phyloP scores from a whole-genome alignment of 2,888 invertebrate species.

The Drosophila barbarae region DNA sequence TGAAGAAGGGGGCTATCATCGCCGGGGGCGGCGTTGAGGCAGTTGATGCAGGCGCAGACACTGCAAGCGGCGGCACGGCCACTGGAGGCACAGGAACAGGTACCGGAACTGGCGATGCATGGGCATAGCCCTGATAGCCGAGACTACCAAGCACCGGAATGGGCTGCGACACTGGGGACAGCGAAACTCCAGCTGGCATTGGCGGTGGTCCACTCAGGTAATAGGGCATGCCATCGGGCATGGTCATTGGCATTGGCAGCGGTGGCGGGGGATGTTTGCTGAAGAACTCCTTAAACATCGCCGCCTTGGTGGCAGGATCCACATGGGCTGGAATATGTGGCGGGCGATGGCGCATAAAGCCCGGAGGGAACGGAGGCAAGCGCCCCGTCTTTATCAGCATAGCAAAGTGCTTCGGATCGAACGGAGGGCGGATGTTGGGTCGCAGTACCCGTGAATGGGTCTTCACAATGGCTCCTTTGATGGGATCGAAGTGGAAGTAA shows the following conservation, averaged over 20 bases:
- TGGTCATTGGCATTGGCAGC: conserved; percentile 16
- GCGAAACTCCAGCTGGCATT: conserved; percentile 6
- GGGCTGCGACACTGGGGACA: conserved; percentile 45
- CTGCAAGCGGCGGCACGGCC: conserved; percentile 26
- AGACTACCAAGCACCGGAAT: conserved; percentile 66
- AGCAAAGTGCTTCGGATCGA: conserved; percentile 73
- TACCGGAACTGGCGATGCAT: conserved; percentile 18
- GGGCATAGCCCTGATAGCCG: conserved; percentile 43
- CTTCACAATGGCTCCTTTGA: conserved; percentile 73
- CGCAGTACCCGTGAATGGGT: conserved; percentile 73
- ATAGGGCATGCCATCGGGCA: conserved; percentile 48
- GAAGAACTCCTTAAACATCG: conserved; percentile 58
- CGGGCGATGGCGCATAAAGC: conserved; percentile 54
- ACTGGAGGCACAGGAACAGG: conserved; percentile 39
- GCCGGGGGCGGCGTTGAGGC: conserved; percentile 37
- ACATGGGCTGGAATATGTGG: conserved; percentile 61
- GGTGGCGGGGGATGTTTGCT: conserved; percentile 55
- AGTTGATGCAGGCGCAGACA: conserved; percentile 14
- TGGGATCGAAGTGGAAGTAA: conserved; percentile 77
- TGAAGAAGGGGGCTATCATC: conserved; percentile 42
- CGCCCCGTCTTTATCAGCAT: conserved; percentile 53
- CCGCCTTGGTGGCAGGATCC: conserved; percentile 47
- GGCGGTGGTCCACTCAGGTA: conserved; percentile 75
- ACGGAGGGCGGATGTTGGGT: conserved; percentile 67
- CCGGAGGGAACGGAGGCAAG: conserved; percentile 42